phyloP scores from a whole-genome alignment of 2,797 vertebrate species.

The Bradypus variegatus region DNA sequence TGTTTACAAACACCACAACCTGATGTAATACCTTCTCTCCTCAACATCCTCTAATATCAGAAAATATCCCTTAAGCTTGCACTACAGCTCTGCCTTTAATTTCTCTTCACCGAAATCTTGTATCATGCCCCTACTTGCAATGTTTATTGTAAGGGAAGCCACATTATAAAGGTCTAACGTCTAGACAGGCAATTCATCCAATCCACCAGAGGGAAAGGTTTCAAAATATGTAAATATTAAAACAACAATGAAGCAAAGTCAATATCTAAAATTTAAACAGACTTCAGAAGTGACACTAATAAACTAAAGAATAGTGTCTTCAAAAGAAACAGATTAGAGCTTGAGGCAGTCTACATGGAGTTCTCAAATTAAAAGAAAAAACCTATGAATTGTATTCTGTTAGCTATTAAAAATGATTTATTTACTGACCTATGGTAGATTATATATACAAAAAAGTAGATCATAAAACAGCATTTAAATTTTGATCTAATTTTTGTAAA shows the following conservation, averaged over 20 bases:
- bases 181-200: conserved; percentile 45
- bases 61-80: not conserved
- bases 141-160: conserved; percentile 46
- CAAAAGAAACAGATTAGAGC: conserved; percentile 1
- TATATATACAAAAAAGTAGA: conserved; percentile 9
- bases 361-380: conserved; percentile 16
- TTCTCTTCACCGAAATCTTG: conserved; percentile 9
- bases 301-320: conserved; percentile 36
- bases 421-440: conserved; percentile 29
- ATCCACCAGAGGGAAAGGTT: conserved; percentile 43
- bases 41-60: not conserved
- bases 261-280: conserved; percentile 48
- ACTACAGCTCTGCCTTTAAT: conserved; percentile 51
- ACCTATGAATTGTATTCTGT: not conserved
- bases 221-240: conserved; percentile 57
- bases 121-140: conserved; percentile 6
- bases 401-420: conserved; percentile 37
- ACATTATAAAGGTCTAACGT: conserved; percentile 35
- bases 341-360: conserved; percentile 14
- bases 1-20: not conserved
- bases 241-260: conserved; percentile 50
- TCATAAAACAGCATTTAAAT: not conserved
- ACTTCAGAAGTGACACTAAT: conserved; percentile 36
- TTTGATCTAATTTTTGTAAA: conserved; percentile 5
- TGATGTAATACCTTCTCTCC: not conserved